These are phyloP conservation scores for Malachius bipustulatus DNA, from an alignment of 2,888 invertebrate species.

Conservation along the genomic window DNA sequence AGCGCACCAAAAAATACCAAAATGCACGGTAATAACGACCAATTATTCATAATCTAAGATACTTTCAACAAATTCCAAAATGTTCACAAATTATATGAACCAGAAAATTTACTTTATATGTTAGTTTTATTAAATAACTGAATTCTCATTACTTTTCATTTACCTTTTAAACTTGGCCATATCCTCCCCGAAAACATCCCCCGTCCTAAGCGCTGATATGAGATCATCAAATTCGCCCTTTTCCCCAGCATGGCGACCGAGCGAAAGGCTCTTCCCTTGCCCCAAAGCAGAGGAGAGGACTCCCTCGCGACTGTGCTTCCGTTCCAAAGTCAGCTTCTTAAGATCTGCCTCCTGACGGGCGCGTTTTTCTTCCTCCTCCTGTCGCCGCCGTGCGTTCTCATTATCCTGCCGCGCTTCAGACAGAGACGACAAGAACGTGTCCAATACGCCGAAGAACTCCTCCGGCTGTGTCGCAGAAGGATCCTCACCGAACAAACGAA, in stretches of 20 bases:
- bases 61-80: no score
- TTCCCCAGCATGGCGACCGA: constrained; percentile 49
- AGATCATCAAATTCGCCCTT: constrained; percentile 93
- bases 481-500: constrained; percentile 84
- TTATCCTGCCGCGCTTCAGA: constrained; percentile 80
- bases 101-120: no score
- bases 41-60: no score
- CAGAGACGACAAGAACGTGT: constrained; percentile 72
- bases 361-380: constrained; percentile 84
- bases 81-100: no score
- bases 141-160: no score
- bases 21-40: no score
- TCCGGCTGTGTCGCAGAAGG: constrained; percentile 74
- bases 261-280: constrained; percentile 56
- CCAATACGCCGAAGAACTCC: constrained; percentile 88
- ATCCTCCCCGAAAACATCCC: constrained; percentile 92
- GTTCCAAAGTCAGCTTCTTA: constrained; percentile 76
- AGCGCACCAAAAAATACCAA: no score
- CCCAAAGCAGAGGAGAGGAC: constrained; percentile 63
- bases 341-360: constrained; percentile 81
- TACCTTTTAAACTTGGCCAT: constrained; percentile 83
- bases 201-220: constrained; percentile 86
- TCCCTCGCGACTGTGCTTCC: constrained; percentile 69
- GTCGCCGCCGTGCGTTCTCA: constrained; percentile 66
- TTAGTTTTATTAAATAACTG: no score